These are phyloP conservation scores for Mimachlamys varia DNA, from an alignment of 2,888 invertebrate genomes.

Conservation along the genomic window DNA sequence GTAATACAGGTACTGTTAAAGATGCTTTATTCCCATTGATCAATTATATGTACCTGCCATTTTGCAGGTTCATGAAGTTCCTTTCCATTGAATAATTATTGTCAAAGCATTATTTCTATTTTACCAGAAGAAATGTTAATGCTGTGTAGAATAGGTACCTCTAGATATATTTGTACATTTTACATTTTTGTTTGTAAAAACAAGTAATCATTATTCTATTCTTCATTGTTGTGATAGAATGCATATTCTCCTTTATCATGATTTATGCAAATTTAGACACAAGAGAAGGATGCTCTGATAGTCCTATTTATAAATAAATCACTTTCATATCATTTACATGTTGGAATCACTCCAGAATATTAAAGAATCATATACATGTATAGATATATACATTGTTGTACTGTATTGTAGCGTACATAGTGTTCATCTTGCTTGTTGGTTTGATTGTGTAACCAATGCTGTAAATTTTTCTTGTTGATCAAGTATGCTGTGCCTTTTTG, in stretches of 20 bases:
- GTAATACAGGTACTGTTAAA: too few species aligned
- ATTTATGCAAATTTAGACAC: conserved; percentile 18
- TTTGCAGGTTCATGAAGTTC: not conserved
- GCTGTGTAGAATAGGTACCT: not conserved
- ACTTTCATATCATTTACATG: not conserved
- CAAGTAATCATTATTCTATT: not conserved
- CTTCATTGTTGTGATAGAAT: not conserved
- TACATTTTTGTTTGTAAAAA: not conserved
- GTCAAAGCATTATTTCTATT: not conserved
- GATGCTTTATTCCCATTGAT: too few species aligned
- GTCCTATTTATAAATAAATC: not conserved
- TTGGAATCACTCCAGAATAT: not conserved
- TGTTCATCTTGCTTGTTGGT: not conserved
- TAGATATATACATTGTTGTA: not conserved
- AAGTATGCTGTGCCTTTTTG: conserved; percentile 23
- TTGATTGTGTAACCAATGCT: not conserved
- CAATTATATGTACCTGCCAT: not conserved
- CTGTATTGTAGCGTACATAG: not conserved
- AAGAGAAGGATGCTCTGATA: conserved; percentile 16
- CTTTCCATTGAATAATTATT: not conserved
- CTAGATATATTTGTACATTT: not conserved
- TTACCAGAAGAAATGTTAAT: not conserved
- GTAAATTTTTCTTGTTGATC: not conserved
- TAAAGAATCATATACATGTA: not conserved
- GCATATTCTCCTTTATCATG: conserved; percentile 1